These are phyloP conservation scores for Odontamblyopus lacepedii DNA, from an alignment of 2,797 vertebrate genomes.

Conservation along the genomic window DNA sequence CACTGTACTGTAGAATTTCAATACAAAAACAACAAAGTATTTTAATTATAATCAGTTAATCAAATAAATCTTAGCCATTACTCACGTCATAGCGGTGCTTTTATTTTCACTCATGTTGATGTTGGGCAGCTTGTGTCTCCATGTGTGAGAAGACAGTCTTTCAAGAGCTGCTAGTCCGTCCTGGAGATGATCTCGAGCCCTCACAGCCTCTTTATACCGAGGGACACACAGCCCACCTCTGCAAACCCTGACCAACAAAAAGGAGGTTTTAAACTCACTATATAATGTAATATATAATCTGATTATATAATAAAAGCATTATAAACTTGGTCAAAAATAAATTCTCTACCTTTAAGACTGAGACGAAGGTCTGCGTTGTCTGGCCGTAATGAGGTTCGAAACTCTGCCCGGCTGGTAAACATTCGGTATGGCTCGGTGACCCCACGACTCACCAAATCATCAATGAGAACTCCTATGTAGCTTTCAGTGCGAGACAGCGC, in stretches of 20 bases:
- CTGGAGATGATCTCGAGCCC: conserved; percentile 76
- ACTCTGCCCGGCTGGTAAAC: conserved; percentile 97
- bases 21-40: conserved; percentile 42
- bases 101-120: conserved; percentile 75
- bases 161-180: conserved; percentile 79
- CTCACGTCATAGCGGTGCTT: conserved; percentile 74
- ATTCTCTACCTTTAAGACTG: conserved; percentile 81
- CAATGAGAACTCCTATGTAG: conserved; percentile 91
- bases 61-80: neutral
- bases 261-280: neutral
- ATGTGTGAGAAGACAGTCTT: conserved; percentile 73
- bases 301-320: neutral
- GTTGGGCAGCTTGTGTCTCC: conserved; percentile 78
- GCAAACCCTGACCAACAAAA: conserved; percentile 74
- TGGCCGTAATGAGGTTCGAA: conserved; percentile 86
- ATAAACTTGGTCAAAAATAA: neutral
- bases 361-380: conserved; percentile 94
- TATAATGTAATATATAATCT: no score
- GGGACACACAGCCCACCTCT: conserved; percentile 89
- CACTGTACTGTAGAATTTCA: conserved; percentile 83
- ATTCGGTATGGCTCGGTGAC: conserved; percentile 94
- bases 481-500: conserved; percentile 89
- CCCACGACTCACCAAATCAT: conserved; percentile 89
- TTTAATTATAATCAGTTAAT: neutral
- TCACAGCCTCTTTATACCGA: conserved; percentile 78